Conservation (phyloP, 2,888 invertebrate species). For the Pseudococcus jackbeardsleyi region DNA sequence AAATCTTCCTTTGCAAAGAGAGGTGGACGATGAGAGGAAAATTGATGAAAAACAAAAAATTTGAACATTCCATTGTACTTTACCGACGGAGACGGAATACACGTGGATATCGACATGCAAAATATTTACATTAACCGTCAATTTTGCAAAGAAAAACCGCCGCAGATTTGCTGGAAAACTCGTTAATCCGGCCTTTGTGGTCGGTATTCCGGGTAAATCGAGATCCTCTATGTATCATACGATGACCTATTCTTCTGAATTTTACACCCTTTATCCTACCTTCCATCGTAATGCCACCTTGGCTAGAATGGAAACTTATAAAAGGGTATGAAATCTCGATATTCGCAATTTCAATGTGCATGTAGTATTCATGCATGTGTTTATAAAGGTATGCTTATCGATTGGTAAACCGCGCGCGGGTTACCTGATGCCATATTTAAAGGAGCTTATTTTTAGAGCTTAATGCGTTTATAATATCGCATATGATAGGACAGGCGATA, state of each 20-base stretch:
- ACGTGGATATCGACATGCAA: too few relatives aligned
- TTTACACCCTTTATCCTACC: not conserved
- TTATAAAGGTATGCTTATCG: not conserved
- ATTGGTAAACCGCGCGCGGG: not conserved
- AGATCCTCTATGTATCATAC: not conserved
- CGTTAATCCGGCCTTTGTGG: constrained; percentile 1
- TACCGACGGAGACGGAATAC: too few relatives aligned
- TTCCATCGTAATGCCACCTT: not conserved
- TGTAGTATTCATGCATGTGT: not conserved
- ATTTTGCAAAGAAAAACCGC: not conserved
- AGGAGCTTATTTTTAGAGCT: constrained; percentile 24
- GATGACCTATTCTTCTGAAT: not conserved
- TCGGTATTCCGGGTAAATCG: not conserved
- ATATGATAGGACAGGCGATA: not conserved
- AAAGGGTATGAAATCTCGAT: constrained; percentile 9
- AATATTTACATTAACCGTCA: too few relatives aligned
- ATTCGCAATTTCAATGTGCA: not conserved
- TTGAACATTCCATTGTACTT: too few relatives aligned
- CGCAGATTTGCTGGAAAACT: not conserved
- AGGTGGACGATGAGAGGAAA: too few relatives aligned
- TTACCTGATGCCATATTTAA: not conserved
- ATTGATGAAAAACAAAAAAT: too few relatives aligned
- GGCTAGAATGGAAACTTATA: not conserved
- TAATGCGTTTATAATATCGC: constrained; percentile 39
- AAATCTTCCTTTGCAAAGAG: too few relatives aligned